A percentile compares a stretch with the other conserved stretches of the same genome.
Conservation (phyloP, 2,888 invertebrate genomes). For the Drosophila helvetica region DNA sequence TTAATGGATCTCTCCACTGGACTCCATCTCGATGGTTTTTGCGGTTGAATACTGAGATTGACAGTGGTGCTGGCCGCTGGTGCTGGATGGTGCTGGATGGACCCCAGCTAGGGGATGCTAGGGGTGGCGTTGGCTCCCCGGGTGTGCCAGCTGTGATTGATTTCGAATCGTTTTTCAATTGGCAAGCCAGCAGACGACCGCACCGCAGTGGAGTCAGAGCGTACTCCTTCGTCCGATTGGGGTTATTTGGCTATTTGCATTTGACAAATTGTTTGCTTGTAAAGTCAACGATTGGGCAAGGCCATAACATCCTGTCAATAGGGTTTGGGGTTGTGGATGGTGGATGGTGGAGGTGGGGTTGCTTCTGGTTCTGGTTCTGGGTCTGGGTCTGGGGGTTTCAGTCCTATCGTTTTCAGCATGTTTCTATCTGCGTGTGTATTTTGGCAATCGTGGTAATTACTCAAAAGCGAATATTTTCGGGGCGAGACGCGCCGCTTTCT, state of each 20-base stretch:
- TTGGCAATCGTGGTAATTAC: slow-evolving; percentile 72
- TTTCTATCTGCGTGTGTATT: slow-evolving; percentile 34
- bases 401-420: slow-evolving; percentile 18
- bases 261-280: slow-evolving; percentile 79
- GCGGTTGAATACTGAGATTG: slow-evolving; percentile 15
- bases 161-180: slow-evolving; percentile 80
- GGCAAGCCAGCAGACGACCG: slow-evolving; percentile 49
- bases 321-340: background rate
- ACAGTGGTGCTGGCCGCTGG: background rate
- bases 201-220: slow-evolving; percentile 1
- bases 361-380: slow-evolving; percentile 1
- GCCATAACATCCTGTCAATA: slow-evolving; percentile 52
- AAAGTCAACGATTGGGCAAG: slow-evolving; percentile 68
- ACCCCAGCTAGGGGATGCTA: background rate
- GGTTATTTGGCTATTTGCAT: slow-evolving; percentile 77
- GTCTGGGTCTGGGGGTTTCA: slow-evolving; percentile 4
- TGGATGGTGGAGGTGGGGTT: slow-evolving; percentile 9
- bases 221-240: slow-evolving; percentile 42
- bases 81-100: too few relatives aligned
- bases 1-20: slow-evolving; percentile 66
- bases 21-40: slow-evolving; percentile 45
- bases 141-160: slow-evolving; percentile 69
- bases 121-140: slow-evolving; percentile 19
- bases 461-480: slow-evolving; percentile 55
- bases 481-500: slow-evolving; percentile 29